phyloP scores from a whole-genome alignment of 2,113 vertebrate genomes.

The Oenanthe melanoleuca region DNA sequence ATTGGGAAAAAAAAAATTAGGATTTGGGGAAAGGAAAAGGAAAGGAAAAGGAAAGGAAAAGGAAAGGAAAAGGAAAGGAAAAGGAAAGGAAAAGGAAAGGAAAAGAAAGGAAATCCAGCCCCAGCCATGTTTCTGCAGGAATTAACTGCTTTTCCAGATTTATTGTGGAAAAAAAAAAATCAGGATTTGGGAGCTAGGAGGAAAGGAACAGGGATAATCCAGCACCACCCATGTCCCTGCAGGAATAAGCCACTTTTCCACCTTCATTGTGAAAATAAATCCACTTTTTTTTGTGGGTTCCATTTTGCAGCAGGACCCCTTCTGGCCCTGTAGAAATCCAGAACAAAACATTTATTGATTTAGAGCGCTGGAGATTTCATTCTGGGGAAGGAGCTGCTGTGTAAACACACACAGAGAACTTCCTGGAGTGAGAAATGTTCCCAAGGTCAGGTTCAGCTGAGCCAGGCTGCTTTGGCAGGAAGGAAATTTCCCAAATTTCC shows the following conservation, averaged over 20 bases:
- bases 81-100: too few relatives aligned
- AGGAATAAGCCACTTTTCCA: neutral
- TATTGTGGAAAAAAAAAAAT: neutral
- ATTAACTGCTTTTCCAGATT: neutral
- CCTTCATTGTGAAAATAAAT: neutral
- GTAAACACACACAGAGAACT: slow-evolving; percentile 49
- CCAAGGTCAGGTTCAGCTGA: neutral
- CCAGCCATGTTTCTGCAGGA: fast-evolving
- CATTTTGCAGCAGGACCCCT: neutral
- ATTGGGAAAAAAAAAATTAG: neutral
- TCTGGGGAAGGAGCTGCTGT: neutral
- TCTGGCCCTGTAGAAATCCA: neutral
- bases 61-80: too few relatives aligned
- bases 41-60: too few relatives aligned
- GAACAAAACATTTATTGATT: slow-evolving; percentile 24
- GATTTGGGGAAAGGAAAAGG: neutral
- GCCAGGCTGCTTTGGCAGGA: neutral
- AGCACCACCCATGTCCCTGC: fast-evolving
- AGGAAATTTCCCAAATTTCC: neutral
- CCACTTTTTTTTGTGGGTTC: neutral
- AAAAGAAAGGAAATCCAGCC: fast-evolving
- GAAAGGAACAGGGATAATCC: neutral
- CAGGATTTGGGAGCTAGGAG: neutral
- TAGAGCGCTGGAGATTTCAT: neutral
- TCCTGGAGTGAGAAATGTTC: slow-evolving; percentile 34